A percentile compares a stretch with the other conserved stretches of the same genome.
Conservation (phyloP, 1,140 invertebrate species). For the Mya arenaria region DNA sequence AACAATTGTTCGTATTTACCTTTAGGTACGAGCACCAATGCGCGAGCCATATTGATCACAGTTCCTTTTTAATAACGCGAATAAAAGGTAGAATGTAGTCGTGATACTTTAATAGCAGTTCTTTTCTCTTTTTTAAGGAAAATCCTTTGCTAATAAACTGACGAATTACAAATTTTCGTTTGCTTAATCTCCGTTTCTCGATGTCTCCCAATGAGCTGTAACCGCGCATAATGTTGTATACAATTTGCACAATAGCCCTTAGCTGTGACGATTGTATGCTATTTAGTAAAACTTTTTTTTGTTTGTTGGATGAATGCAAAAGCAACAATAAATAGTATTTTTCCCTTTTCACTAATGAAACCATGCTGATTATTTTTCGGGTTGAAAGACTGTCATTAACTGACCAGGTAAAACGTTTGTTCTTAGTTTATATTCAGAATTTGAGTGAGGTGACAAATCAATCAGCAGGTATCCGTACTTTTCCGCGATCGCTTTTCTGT, state of each 20-base stretch:
- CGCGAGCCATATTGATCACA: slow-evolving; percentile 20
- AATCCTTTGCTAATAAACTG: slow-evolving; percentile 23
- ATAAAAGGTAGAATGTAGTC: slow-evolving; percentile 33
- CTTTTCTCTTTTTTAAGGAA: slow-evolving; percentile 16
- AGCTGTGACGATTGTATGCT: too few relatives aligned
- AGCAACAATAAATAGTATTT: background rate
- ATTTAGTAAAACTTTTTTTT: background rate
- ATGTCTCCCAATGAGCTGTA: too few relatives aligned
- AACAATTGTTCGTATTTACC: slow-evolving; percentile 24
- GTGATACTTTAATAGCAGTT: slow-evolving; percentile 9
- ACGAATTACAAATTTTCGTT: background rate
- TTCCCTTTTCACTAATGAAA: too few relatives aligned
- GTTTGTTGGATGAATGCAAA: background rate
- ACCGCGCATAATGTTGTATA: too few relatives aligned
- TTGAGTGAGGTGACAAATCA: slow-evolving; percentile 19
- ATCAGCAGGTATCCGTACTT: slow-evolving; percentile 3
- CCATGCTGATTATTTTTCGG: too few relatives aligned
- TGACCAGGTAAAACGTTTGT: slow-evolving; percentile 37
- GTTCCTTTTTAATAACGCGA: background rate
- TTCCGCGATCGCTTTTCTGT: slow-evolving; percentile 5
- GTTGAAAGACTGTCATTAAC: slow-evolving; percentile 28
- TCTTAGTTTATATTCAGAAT: slow-evolving; percentile 11
- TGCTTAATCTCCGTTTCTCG: background rate
- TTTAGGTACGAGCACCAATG: slow-evolving; percentile 20
- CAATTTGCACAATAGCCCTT: too few relatives aligned